Base-by-base conservation (phyloP, 2,113 vertebrate genomes). In the Meriones unguiculatus region DNA sequence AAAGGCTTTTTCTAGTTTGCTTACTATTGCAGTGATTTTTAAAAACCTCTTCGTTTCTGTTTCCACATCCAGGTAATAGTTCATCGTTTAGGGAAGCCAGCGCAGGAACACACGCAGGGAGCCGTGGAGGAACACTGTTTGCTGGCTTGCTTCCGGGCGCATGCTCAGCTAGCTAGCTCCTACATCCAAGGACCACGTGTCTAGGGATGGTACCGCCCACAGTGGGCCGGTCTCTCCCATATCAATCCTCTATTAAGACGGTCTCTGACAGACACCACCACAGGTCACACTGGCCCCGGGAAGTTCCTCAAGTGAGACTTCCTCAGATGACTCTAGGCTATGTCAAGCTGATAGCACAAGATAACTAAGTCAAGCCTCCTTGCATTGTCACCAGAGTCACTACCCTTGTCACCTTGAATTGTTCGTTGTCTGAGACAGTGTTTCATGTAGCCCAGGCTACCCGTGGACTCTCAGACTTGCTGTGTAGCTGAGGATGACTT, bases 301-400 rank as follows among this genome's bases (percentile, higher is more conserved):
- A 41, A 87, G 41, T 24, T 69, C 30, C 15, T 87, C 65, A 69
- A 52, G 0, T 30, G 41, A 52, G 64, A 87, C 64, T 87, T 50
- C 41, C 38, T 50, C 38, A 32, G 20, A 35, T 67, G 62, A 67
- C 64, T 87, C 30, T 46, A 14, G 64, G 41, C 17, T 46, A 2
- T 50, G 62, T 50, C 84, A 35, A 50, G 41, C 52, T 69, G 64
- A 24, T 13, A 52, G 64, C 38, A 52, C 5, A 52, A 52, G 64
- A 25, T 25, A 38, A 62, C 84, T 67, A 70, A 54, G 65, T 70
- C 7, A 25, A 25, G 62, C 2, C 25, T 8, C 28, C 24, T 32
- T 2, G 0, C 0, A 0, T 2, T 35, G 2, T 52, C n/a, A 1
- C 14, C 78, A 4, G 64, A 73, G 20, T 38, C 2, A 0, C 65